Evolutionary conservation across 2,888 invertebrate species (phyloP).

Genomic region (Diaperis boleti): DNA sequence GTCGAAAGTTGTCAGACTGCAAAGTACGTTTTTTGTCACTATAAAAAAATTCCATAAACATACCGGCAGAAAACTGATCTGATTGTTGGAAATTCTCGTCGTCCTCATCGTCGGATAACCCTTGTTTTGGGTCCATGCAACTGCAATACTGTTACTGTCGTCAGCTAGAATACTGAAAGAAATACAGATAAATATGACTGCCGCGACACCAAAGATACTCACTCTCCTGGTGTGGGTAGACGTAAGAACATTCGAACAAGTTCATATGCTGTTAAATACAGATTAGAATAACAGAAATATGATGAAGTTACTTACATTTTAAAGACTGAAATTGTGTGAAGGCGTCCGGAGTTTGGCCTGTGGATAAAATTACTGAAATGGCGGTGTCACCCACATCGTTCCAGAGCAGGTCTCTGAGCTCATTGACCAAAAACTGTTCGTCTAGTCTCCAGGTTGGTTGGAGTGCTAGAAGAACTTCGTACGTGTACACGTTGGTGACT

Average conservation of each 20-base stretch:
- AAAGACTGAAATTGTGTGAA: neutral
- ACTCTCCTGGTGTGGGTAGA: constrained; percentile 12
- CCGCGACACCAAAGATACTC: neutral
- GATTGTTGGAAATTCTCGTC: neutral
- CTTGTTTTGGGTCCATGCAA: neutral
- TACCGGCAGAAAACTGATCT: neutral
- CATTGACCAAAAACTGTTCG: constrained; percentile 62
- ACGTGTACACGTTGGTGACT: constrained; percentile 71
- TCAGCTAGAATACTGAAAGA: constrained; percentile 19
- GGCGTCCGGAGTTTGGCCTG: neutral
- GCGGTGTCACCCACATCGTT: constrained; percentile 54
- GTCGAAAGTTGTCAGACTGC: too few species aligned
- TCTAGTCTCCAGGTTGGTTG: constrained; percentile 64
- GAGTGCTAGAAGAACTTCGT: constrained; percentile 48
- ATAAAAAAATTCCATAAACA: too few species aligned
- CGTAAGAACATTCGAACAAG: constrained; percentile 9
- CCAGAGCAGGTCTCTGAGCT: constrained; percentile 60
- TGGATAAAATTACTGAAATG: neutral
- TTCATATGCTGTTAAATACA: constrained; percentile 4
- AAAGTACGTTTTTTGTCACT: too few species aligned
- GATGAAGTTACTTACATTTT: neutral
- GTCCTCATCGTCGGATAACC: constrained; percentile 5
- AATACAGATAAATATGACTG: neutral
- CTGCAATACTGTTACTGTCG: neutral
- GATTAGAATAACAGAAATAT: neutral